Percentiles rank a stretch among this genome's conserved stretches.
Evolutionary conservation across 2,888 invertebrate species (phyloP).

Genomic region (Thecophora atra): DNA sequence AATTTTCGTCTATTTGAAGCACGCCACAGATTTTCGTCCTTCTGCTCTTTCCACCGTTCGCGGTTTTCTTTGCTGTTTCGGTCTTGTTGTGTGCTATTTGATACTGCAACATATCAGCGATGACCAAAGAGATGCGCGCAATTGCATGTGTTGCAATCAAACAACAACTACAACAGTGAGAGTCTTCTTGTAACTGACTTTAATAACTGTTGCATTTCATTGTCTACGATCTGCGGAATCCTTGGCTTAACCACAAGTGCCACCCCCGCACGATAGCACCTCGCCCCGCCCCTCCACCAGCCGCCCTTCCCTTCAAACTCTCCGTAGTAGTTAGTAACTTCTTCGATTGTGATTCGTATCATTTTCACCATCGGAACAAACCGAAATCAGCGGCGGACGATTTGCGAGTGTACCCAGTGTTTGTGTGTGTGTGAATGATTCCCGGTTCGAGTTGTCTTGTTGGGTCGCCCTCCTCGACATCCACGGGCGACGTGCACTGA

Average conservation of each 20-base stretch:
- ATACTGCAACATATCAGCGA: slow-evolving; percentile 8
- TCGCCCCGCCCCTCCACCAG: neutral
- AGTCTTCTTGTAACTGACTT: slow-evolving; percentile 27
- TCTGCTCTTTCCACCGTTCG: neutral
- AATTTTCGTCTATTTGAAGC: slow-evolving; percentile 20
- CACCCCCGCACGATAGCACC: slow-evolving; percentile 23
- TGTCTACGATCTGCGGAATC: slow-evolving; percentile 24
- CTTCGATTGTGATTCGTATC: slow-evolving; percentile 37
- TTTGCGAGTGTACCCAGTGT: neutral
- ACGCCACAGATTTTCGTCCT: slow-evolving; percentile 5
- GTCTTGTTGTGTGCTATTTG: neutral
- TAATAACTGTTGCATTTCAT: slow-evolving; percentile 33
- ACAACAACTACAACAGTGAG: slow-evolving; percentile 1
- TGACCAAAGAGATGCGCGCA: slow-evolving; percentile 27
- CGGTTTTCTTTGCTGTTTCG: neutral
- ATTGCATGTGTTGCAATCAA: slow-evolving; percentile 24
- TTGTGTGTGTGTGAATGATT: slow-evolving; percentile 11
- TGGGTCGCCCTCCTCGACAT: slow-evolving; percentile 33
- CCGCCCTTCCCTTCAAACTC: neutral
- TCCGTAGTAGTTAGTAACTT: slow-evolving; percentile 10
- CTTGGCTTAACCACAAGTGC: slow-evolving; percentile 17
- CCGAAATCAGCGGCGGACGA: slow-evolving; percentile 19
- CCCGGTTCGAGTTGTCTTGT: slow-evolving; percentile 5
- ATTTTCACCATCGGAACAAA: slow-evolving; percentile 36
- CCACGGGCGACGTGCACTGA: slow-evolving; percentile 35